Percentiles rank a stretch among this genome's conserved stretches.
These are phyloP conservation scores for Platalea minor DNA, from an alignment of 2,797 vertebrate species.

Conservation along the genomic window DNA sequence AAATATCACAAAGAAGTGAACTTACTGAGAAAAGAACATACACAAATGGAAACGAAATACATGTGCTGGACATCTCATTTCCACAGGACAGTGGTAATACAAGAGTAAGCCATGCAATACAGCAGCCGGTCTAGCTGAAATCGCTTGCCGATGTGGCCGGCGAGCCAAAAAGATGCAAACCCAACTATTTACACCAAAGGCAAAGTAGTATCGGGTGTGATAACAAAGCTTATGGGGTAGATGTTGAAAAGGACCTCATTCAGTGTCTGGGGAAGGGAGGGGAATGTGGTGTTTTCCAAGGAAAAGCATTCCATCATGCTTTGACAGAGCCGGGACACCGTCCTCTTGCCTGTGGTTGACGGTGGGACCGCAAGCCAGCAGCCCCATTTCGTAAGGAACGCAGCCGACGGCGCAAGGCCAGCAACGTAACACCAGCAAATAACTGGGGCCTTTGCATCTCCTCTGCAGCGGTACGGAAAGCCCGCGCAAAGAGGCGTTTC, in stretches of 20 bases:
- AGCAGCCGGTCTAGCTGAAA: not conserved
- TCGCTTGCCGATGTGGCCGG: not conserved
- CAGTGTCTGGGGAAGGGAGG: not conserved
- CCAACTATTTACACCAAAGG: not conserved
- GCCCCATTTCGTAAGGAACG: not conserved
- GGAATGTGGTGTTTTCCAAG: not conserved
- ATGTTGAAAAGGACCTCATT: not conserved
- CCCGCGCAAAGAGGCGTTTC: not conserved
- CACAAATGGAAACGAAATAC: not conserved
- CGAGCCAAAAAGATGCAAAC: not conserved
- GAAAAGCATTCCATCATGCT: not conserved
- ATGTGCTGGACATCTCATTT: not conserved
- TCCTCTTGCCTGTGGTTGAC: not conserved
- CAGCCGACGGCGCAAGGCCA: fast-evolving
- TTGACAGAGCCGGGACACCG: not conserved
- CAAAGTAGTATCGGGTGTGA: not conserved
- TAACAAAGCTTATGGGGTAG: not conserved
- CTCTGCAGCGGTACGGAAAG: not conserved
- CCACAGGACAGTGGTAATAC: not conserved
- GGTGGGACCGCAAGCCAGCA: not conserved
- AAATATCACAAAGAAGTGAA: not conserved
- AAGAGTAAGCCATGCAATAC: not conserved
- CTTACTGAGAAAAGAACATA: not conserved
- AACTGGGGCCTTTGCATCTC: not conserved
- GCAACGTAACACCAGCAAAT: not conserved